Conservation (phyloP, 2,888 invertebrate species). For the Drosophila cognata region DNA sequence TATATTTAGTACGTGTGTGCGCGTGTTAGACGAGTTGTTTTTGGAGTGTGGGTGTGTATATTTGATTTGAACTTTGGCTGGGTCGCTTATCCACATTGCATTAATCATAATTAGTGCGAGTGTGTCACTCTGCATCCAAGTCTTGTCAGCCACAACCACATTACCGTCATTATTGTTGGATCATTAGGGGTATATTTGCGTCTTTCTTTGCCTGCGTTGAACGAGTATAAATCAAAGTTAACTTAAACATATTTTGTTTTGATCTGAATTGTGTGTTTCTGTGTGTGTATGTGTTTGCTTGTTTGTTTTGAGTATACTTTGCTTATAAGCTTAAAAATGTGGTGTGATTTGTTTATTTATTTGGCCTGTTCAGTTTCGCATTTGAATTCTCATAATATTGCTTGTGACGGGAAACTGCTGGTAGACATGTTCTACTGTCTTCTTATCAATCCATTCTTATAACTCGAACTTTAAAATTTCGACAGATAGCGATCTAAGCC, state of each 20-base stretch:
- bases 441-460: background rate
- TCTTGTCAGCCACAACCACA: constrained; percentile 34
- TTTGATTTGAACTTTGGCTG: constrained; percentile 33
- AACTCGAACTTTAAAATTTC: background rate
- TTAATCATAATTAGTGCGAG: constrained; percentile 68
- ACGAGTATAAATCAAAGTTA: background rate
- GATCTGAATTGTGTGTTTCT: background rate
- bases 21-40: constrained; percentile 1
- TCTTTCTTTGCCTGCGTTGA: constrained; percentile 11
- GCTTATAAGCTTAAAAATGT: constrained; percentile 7
- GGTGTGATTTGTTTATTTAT: constrained; percentile 17
- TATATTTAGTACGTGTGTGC: background rate
- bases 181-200: constrained; percentile 16
- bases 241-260: constrained; percentile 2
- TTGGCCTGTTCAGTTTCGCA: background rate
- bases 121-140: constrained; percentile 27
- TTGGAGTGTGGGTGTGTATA: constrained; percentile 13
- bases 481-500: too few relatives aligned
- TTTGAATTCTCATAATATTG: background rate
- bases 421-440: background rate
- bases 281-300: constrained; percentile 19
- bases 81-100: constrained; percentile 47
- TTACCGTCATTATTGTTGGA: constrained; percentile 14
- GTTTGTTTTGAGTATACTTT: constrained; percentile 26
- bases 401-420: background rate